Base-by-base conservation (phyloP, 2,888 invertebrate species). In the Papilio demoleus region DNA sequence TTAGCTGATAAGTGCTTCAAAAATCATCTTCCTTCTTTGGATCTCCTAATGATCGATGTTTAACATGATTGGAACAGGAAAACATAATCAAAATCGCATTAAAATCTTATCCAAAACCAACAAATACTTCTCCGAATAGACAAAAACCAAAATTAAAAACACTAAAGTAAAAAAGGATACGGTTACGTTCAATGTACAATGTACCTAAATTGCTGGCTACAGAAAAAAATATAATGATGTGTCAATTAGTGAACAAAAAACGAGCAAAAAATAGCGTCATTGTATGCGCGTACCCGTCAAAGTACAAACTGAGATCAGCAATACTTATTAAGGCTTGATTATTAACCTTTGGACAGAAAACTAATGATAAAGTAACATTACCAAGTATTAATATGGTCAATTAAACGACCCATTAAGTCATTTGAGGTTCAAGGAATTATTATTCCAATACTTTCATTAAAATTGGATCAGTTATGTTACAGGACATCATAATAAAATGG, bases 191-290 rank as follows among this genome's bases (percentile, higher is more conserved):
- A 64, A 64, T 47, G 42, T 59, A 38, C 47, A 47, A 45, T 22
- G 27, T 59, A 19, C 11, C 2, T 58, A 3, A 27, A 22, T 11
- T 12, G 59, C 22, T n/a, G 14, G 53, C 11, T 45, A 6, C 31
- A 31, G 31, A 47, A 59, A 68, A 67, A 68, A 68, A 64, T 22
- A 9, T 62, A 50, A 47, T 47, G 64, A 68, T 64, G 68, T 58
- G n/a, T 22, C 34, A 8, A 38, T 17, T n/a, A 38, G 34, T 6
- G 38, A 59, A 64, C 63, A 68, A 68, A 68, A 68, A 68, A 68
- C 59, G 17, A 24, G 12, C 4, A 17, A 58, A 50, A 59, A 64
- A 59, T 64, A 38, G 40, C 68, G 68, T 68, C 68, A 68, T 64
- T 64, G 47, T 58, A 50, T 64, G 56, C 42, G 42, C n/a, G 62